phyloP scores from a whole-genome alignment of 1,140 invertebrate genomes.

The Atta texana region DNA sequence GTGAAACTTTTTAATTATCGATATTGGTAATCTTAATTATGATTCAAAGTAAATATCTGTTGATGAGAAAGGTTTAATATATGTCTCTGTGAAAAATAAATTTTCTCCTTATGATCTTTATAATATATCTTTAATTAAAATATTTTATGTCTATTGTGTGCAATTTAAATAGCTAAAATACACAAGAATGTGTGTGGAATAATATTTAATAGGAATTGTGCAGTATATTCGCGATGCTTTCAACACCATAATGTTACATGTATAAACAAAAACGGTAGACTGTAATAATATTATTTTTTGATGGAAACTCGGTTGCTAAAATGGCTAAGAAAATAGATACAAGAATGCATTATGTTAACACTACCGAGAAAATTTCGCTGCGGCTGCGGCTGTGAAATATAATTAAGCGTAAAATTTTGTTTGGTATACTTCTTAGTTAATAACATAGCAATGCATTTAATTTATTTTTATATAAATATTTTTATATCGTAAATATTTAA shows the following conservation, averaged over 20 bases:
- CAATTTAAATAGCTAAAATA: not conserved
- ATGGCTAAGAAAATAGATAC: not conserved
- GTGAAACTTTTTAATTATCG: conserved; percentile 13
- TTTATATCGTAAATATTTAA: not conserved
- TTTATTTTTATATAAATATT: not conserved
- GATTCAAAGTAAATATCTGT: not conserved
- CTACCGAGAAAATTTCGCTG: not conserved
- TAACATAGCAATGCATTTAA: not conserved
- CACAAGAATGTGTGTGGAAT: not conserved
- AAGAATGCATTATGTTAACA: conserved; percentile 27
- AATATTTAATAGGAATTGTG: conserved; percentile 26
- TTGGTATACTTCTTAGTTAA: not conserved
- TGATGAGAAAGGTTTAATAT: not conserved
- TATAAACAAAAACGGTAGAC: not conserved
- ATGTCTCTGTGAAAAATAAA: not conserved
- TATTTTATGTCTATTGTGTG: not conserved
- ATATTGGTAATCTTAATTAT: conserved; percentile 1
- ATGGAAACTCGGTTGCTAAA: conserved; percentile 12
- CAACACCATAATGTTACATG: not conserved
- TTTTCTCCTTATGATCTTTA: not conserved
- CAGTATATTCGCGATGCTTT: not conserved
- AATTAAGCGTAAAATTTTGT: conserved; percentile 33
- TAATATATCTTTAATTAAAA: not conserved
- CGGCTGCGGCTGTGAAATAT: not conserved
- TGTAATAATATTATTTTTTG: not conserved